Evolutionary conservation across 2,888 invertebrate genomes (phyloP).

Genomic region (Dicyrtoma fusca): DNA sequence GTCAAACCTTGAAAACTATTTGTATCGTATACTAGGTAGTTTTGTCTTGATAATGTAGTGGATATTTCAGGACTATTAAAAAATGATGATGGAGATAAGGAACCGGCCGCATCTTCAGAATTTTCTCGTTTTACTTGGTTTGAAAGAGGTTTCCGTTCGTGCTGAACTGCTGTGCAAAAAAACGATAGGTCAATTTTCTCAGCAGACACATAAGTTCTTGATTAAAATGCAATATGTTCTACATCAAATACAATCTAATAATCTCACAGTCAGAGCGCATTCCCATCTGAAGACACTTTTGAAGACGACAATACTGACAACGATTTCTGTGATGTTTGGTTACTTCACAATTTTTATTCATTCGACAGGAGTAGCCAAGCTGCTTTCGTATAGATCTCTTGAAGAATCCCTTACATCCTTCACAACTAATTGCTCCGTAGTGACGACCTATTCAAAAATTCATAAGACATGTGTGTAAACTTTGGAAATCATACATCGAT

Average conservation of each 20-base stretch:
- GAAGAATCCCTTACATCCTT: slow-evolving; percentile 98
- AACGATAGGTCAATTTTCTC: slow-evolving; percentile 30
- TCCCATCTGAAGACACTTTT: slow-evolving; percentile 96
- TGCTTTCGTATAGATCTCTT: slow-evolving; percentile 96
- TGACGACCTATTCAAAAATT: slow-evolving; percentile 69
- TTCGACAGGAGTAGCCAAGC: slow-evolving; percentile 94
- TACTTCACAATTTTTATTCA: slow-evolving; percentile 94
- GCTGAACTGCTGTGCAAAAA: slow-evolving; percentile 57
- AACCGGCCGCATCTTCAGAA: slow-evolving; percentile 45
- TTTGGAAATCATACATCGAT: too few relatives aligned
- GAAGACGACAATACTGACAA: slow-evolving; percentile 96
- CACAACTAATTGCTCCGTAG: slow-evolving; percentile 88
- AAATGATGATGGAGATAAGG: slow-evolving; percentile 49
- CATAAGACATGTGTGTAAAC: background rate
- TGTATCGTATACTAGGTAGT: slow-evolving; percentile 48
- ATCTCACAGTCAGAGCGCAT: slow-evolving; percentile 98
- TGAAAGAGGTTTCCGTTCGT: slow-evolving; percentile 55
- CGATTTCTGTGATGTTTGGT: slow-evolving; percentile 98
- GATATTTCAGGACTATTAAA: slow-evolving; percentile 44
- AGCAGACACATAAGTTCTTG: too few relatives aligned
- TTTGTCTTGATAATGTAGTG: slow-evolving; percentile 43
- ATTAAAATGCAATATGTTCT: too few relatives aligned
- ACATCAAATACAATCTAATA: slow-evolving; percentile 44
- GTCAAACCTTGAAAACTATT: slow-evolving; percentile 51
- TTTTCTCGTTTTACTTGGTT: slow-evolving; percentile 49